Evolutionary conservation across 1,140 invertebrate genomes (phyloP).

Genomic region (Drosophila neocordata): DNA sequence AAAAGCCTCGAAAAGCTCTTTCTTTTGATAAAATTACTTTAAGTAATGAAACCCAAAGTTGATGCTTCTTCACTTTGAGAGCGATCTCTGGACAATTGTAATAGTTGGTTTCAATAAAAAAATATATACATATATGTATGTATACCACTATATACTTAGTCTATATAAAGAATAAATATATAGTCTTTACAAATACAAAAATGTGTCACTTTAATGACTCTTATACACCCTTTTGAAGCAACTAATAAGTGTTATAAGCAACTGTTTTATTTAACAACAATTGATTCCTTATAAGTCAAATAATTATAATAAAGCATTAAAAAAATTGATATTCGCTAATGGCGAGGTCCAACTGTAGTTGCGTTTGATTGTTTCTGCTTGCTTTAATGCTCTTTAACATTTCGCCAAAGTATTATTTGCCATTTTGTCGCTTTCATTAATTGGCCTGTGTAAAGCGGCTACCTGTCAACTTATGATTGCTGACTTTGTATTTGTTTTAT

Average conservation of each 20-base stretch:
- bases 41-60: too few relatives aligned
- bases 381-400: slow-evolving; percentile 21
- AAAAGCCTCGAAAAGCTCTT: too few relatives aligned
- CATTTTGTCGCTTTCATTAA: slow-evolving; percentile 78
- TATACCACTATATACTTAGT: too few relatives aligned
- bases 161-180: too few relatives aligned
- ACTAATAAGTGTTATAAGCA: not conserved
- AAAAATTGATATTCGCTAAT: not conserved
- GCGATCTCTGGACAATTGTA: too few relatives aligned
- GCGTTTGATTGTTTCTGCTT: slow-evolving; percentile 6
- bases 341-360: not conserved
- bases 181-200: too few relatives aligned
- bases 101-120: too few relatives aligned
- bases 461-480: slow-evolving; percentile 32
- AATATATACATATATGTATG: too few relatives aligned
- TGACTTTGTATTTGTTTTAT: slow-evolving; percentile 1
- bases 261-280: not conserved
- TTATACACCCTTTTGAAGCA: too few relatives aligned
- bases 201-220: too few relatives aligned
- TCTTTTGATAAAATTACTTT: too few relatives aligned
- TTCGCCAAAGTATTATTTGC: slow-evolving; percentile 60
- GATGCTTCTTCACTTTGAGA: too few relatives aligned
- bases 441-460: slow-evolving; percentile 62
- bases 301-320: not conserved
- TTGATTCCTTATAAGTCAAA: not conserved